phyloP scores from a whole-genome alignment of 2,888 invertebrate species.

The Emmelina monodactyla region DNA sequence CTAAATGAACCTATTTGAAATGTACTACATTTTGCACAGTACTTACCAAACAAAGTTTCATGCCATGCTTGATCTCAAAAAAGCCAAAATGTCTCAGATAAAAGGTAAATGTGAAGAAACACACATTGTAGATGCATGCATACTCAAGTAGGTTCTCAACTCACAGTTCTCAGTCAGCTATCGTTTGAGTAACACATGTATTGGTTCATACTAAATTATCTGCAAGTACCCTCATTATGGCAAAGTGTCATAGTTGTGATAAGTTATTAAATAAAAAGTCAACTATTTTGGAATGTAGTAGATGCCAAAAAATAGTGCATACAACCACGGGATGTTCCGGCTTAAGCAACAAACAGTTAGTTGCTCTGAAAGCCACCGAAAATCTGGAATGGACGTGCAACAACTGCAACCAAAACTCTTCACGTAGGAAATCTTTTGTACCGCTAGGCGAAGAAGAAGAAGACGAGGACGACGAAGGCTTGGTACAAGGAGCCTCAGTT shows the following conservation, averaged over 20 bases:
- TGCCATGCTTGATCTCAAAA: too few relatives aligned
- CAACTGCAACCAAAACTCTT: conserved; percentile 2
- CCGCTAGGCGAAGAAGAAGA: background rate
- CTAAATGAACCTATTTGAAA: too few relatives aligned
- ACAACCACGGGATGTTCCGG: conserved; percentile 3
- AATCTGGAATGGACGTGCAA: conserved; percentile 4
- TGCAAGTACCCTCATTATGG: conserved; percentile 1
- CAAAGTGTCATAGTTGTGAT: background rate
- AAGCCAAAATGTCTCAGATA: too few relatives aligned
- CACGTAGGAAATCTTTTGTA: background rate
- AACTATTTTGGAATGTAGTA: conserved; percentile 1
- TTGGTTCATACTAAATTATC: too few relatives aligned
- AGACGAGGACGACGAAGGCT: background rate
- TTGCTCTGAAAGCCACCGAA: conserved; percentile 3
- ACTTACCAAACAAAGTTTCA: too few relatives aligned
- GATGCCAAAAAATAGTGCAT: conserved; percentile 5
- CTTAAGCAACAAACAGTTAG: conserved; percentile 2
- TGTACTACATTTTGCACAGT: too few relatives aligned
- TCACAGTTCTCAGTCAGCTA: too few relatives aligned
- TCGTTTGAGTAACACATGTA: too few relatives aligned
- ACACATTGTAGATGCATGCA: too few relatives aligned
- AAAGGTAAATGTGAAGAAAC: too few relatives aligned
- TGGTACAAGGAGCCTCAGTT: background rate
- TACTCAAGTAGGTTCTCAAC: too few relatives aligned
- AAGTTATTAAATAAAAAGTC: background rate